phyloP scores from a whole-genome alignment of 2,797 vertebrate species.

The Crenichthys baileyi region DNA sequence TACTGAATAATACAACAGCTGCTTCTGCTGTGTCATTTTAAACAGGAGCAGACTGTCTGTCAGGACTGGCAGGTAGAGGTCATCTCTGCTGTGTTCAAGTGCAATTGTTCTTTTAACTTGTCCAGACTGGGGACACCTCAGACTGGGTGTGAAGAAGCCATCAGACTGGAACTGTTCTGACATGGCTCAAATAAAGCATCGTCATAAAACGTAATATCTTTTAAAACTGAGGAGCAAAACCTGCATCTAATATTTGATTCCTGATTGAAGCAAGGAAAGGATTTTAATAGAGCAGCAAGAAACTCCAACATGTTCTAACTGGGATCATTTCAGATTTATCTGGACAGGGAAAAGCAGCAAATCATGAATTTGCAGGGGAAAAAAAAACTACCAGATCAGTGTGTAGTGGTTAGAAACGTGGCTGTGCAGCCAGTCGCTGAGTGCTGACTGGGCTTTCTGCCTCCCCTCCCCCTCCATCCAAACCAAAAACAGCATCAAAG shows the following conservation, averaged over 20 bases:
- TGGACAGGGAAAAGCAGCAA: not conserved
- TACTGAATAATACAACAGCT: not conserved
- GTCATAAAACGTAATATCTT: no score
- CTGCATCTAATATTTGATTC: not conserved
- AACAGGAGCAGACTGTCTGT: not conserved
- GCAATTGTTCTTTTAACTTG: not conserved
- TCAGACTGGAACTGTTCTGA: not conserved
- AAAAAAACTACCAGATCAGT: constrained; percentile 40
- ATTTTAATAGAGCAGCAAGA: not conserved
- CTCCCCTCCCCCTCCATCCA: constrained; percentile 80
- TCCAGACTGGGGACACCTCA: not conserved
- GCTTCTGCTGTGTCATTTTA: not conserved
- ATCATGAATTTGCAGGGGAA: constrained; percentile 21
- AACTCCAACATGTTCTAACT: not conserved
- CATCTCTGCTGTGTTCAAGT: constrained; percentile 6
- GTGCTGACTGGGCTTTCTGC: constrained; percentile 86
- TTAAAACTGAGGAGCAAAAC: no score
- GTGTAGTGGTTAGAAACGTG: constrained; percentile 82
- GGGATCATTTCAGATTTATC: not conserved
- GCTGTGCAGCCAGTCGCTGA: constrained; percentile 84
- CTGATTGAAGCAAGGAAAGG: not conserved
- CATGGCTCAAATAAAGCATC: not conserved
- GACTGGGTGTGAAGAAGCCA: not conserved
- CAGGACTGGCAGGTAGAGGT: constrained; percentile 5
- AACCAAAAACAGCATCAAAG: constrained; percentile 97